phyloP scores from a whole-genome alignment of 2,797 vertebrate genomes.

The Serranus cabrilla region DNA sequence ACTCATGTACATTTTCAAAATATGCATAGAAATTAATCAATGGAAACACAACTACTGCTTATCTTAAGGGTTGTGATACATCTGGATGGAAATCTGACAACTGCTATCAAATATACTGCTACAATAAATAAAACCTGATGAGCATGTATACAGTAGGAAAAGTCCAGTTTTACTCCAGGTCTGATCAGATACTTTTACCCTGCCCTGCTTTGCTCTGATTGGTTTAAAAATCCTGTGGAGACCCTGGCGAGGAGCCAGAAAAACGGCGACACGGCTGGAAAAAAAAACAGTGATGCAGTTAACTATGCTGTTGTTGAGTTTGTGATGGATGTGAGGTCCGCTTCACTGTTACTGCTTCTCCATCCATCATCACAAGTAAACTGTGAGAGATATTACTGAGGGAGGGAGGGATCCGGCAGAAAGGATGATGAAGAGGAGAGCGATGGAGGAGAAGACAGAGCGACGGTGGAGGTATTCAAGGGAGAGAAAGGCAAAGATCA shows the following conservation, averaged over 20 bases:
- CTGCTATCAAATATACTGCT: neutral
- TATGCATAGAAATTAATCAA: too few species aligned
- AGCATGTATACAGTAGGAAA: neutral
- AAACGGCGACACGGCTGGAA: slow-evolving; percentile 21
- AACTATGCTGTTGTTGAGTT: slow-evolving; percentile 70
- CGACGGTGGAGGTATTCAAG: slow-evolving; percentile 26
- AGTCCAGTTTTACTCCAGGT: neutral
- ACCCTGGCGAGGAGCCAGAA: slow-evolving; percentile 14
- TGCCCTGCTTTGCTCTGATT: slow-evolving; percentile 7
- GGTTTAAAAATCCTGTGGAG: slow-evolving; percentile 26
- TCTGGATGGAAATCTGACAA: too few species aligned
- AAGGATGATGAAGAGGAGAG: slow-evolving; percentile 55
- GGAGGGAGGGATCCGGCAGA: slow-evolving; percentile 55
- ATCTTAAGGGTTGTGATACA: too few species aligned
- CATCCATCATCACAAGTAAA: slow-evolving; percentile 77
- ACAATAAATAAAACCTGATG: neutral
- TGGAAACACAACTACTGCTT: too few species aligned
- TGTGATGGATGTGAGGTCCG: slow-evolving; percentile 76
- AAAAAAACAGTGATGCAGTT: slow-evolving; percentile 55
- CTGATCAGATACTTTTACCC: neutral
- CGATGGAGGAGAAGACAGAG: slow-evolving; percentile 26
- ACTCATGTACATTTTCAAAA: too few species aligned
- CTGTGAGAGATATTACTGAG: slow-evolving; percentile 64
- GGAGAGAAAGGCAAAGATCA: slow-evolving; percentile 22
- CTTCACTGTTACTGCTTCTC: slow-evolving; percentile 50